Conservation (phyloP, 1,140 invertebrate species). For the Drosophila sproati region DNA sequence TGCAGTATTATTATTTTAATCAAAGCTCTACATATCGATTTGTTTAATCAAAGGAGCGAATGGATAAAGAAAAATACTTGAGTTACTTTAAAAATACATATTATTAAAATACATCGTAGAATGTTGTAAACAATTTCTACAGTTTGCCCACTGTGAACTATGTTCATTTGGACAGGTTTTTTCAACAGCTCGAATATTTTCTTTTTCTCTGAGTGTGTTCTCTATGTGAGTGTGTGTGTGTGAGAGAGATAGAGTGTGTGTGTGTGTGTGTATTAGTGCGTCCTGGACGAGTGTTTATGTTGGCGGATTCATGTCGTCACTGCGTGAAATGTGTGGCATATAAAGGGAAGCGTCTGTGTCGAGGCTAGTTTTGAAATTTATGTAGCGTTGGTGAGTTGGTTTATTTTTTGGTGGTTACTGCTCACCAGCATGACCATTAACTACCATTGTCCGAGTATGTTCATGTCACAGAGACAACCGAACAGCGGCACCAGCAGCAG, state of each 20-base stretch:
- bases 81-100: too few relatives aligned
- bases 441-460: constrained; percentile 73
- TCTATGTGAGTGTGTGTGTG: not conserved
- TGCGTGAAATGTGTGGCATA: constrained; percentile 79
- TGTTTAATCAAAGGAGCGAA: too few relatives aligned
- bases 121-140: too few relatives aligned
- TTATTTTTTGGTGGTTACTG: constrained; percentile 64
- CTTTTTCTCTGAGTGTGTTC: constrained; percentile 17
- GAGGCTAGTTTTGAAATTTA: constrained; percentile 78
- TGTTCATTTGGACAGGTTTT: constrained; percentile 45
- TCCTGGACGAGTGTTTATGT: constrained; percentile 73
- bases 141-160: not conserved
- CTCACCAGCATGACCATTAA: constrained; percentile 74
- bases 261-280: constrained; percentile 57
- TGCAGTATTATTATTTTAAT: too few relatives aligned
- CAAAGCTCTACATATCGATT: too few relatives aligned
- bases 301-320: constrained; percentile 81
- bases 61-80: too few relatives aligned
- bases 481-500: not conserved
- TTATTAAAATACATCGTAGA: too few relatives aligned
- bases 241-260: not conserved
- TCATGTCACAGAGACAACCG: constrained; percentile 63
- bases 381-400: constrained; percentile 75
- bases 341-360: constrained; percentile 44
- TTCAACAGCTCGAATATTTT: constrained; percentile 49